Base-by-base conservation (phyloP, 2,113 vertebrate genomes). In the Solea senegalensis region DNA sequence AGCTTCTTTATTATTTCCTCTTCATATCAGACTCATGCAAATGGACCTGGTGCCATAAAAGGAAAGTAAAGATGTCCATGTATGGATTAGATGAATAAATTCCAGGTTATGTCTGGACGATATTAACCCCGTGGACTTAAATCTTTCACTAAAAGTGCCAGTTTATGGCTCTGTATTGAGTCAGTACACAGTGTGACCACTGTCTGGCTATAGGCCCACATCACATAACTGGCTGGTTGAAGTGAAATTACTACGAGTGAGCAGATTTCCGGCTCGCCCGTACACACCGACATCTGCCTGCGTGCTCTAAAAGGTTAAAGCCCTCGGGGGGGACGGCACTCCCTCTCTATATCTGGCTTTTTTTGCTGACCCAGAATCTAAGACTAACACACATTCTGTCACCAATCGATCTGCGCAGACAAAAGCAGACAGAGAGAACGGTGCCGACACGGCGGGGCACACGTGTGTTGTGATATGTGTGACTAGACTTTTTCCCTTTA, bases 351-450 rank as follows among this genome's bases (percentile, higher is more conserved):
- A 66, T 68, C 74, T 54, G 66, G 43, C 7, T 5, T 87, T 92
- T 76, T 92, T 76, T 92, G 88, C 90, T 91, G 90, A 92, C 81
- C 84, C 81, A 82, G 63, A 83, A 85, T 75, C 71, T 51, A 80
- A 83, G 76, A 81, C 67, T 85, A 82, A 87, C 82, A 70, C 7
- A 27, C 21, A 71, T 67, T 68, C 78, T 74, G 71, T 45, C 58
- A 41, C 68, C 7, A 49, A 91, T 90, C 57, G 58, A 91, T 92
- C 66, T 14, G 50, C 21, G 55, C 58, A 1, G 8, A 44, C 43
- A 52, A 69, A 77, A 60, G 69, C 65, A 56, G 51, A 70, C 54
- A 56, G 28, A 41, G 69, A 56, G 46, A 53, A 55, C 34, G 58
- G 57, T 67, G 52, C 50, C 14, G 55, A 34, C 65, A 50, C 67